A percentile compares a stretch with the other conserved stretches of the same genome.
These are phyloP conservation scores for Calypte anna DNA, from an alignment of 2,113 vertebrate genomes.

Conservation along the genomic window DNA sequence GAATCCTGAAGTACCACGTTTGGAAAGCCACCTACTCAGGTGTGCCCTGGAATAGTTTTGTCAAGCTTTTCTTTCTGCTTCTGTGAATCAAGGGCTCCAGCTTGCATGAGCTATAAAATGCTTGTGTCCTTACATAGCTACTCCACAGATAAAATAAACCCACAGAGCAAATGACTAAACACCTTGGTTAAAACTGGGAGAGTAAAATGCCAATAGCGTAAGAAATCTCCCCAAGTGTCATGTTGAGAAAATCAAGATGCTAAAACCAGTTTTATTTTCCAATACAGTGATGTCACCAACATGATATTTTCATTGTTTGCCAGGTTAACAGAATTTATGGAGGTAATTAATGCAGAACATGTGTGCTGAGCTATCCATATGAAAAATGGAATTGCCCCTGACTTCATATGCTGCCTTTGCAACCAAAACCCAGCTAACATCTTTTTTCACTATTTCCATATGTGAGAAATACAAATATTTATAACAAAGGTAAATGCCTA, in stretches of 20 bases:
- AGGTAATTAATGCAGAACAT: slow-evolving; percentile 82
- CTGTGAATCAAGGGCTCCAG: neutral
- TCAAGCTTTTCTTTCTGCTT: neutral
- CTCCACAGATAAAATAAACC: slow-evolving; percentile 26
- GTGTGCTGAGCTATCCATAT: slow-evolving; percentile 73
- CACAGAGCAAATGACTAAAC: slow-evolving; percentile 7
- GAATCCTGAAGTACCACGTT: neutral
- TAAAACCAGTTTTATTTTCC: slow-evolving; percentile 70
- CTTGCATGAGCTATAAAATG: neutral
- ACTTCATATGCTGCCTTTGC: slow-evolving; percentile 75
- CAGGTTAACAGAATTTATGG: slow-evolving; percentile 82
- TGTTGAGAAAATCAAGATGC: slow-evolving; percentile 71
- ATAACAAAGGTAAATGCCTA: slow-evolving; percentile 63
- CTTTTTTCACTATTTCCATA: slow-evolving; percentile 59
- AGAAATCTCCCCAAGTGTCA: slow-evolving; percentile 37
- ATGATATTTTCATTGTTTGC: slow-evolving; percentile 80
- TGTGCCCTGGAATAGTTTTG: neutral
- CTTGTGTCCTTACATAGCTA: neutral
- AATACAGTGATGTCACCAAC: slow-evolving; percentile 77
- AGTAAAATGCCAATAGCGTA: neutral
- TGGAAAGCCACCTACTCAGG: neutral
- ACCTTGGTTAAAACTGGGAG: neutral
- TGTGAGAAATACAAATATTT: slow-evolving; percentile 65
- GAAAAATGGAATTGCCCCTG: slow-evolving; percentile 72
- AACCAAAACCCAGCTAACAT: slow-evolving; percentile 63